Conservation (phyloP, 1,140 invertebrate genomes). For the Parapsyche elsis region DNA sequence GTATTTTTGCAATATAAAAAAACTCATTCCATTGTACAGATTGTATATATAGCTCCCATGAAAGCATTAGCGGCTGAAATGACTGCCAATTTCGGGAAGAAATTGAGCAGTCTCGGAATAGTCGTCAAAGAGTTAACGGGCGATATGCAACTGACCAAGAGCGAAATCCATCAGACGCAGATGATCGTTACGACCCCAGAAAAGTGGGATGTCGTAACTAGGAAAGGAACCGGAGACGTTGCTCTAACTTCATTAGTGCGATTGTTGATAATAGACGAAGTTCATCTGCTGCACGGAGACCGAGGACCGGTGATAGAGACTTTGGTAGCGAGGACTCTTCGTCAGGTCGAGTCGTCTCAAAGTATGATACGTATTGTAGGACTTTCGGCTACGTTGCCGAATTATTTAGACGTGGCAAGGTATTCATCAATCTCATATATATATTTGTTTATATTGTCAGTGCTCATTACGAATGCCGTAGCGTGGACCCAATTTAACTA, state of each 20-base stretch:
- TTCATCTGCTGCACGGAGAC: conserved; percentile 97
- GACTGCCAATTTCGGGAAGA: conserved; percentile 92
- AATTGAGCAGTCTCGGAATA: conserved; percentile 81
- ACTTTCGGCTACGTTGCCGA: conserved; percentile 96
- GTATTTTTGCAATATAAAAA: neutral
- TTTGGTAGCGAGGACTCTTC: conserved; percentile 92
- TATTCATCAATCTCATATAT: conserved; percentile 47
- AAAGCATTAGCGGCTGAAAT: conserved; percentile 99
- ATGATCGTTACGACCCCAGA: conserved; percentile 99
- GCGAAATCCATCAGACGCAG: conserved; percentile 95
- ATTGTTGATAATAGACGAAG: conserved; percentile 98
- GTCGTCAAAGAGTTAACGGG: conserved; percentile 94
- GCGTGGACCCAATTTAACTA: neutral
- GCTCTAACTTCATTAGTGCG: conserved; percentile 91
- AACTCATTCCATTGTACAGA: conserved; percentile 69
- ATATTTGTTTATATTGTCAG: neutral
- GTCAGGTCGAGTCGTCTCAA: conserved; percentile 95
- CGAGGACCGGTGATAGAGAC: conserved; percentile 98
- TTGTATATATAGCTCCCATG: conserved; percentile 99
- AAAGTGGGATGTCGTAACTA: conserved; percentile 99
- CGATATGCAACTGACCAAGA: conserved; percentile 97
- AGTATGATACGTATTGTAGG: conserved; percentile 98
- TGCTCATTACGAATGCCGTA: neutral
- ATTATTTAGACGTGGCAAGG: conserved; percentile 95
- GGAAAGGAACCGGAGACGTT: conserved; percentile 92